A percentile compares a stretch with the other conserved stretches of the same genome.
Conservation (phyloP, 2,797 vertebrate species). For the Sebastes reedi region DNA sequence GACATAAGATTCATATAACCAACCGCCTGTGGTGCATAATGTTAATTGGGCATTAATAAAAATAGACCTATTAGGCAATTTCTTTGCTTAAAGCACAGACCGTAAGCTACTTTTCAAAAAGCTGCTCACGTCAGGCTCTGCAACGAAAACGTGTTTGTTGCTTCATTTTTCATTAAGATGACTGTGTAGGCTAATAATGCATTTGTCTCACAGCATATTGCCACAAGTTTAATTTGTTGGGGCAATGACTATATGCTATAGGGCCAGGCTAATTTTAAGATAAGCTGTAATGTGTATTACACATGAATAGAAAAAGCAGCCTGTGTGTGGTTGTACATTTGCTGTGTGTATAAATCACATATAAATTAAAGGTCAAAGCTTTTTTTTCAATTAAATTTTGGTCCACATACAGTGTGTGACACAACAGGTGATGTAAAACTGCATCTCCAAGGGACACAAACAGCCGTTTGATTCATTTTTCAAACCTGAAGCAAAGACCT, state of each 20-base stretch:
- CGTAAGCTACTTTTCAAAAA: not conserved
- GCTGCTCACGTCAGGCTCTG: not conserved
- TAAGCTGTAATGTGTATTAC: not conserved
- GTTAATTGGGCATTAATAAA: constrained; percentile 14
- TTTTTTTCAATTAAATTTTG: not conserved
- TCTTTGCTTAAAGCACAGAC: not conserved
- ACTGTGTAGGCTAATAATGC: not conserved
- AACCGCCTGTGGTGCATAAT: not conserved
- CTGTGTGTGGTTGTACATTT: not conserved
- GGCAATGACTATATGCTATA: not conserved
- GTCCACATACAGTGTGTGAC: not conserved
- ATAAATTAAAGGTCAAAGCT: not conserved
- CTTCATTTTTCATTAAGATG: not conserved
- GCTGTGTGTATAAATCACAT: not conserved
- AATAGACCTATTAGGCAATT: not conserved
- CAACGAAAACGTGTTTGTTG: not conserved
- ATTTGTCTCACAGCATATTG: not conserved
- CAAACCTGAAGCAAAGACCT: not conserved
- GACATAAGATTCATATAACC: not conserved
- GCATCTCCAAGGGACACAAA: not conserved
- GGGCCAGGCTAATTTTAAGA: not conserved
- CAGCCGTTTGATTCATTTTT: not conserved
- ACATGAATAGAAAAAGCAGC: not conserved
- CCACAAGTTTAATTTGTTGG: not conserved
- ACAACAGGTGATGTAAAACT: not conserved